Evolutionary conservation across 2,797 vertebrate genomes (phyloP).

Genomic region (Lepus oiostolus): DNA sequence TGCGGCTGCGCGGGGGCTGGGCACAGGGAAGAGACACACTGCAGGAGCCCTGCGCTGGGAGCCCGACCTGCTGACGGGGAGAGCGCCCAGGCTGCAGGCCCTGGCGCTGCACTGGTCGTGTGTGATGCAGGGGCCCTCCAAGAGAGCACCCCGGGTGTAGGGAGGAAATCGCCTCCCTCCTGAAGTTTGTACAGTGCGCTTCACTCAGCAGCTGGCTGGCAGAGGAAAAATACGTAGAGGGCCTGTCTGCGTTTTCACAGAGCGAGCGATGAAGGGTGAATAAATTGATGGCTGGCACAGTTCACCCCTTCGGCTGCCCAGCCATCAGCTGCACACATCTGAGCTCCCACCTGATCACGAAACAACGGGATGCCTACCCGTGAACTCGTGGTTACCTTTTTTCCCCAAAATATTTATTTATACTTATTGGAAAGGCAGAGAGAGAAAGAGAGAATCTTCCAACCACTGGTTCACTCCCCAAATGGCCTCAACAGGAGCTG

Average conservation of each 20-base stretch:
- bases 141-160: neutral
- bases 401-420: neutral
- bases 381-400: neutral
- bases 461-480: too few species aligned
- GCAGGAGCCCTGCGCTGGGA: neutral
- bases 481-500: too few species aligned
- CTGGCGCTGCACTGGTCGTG: neutral
- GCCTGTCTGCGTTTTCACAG: neutral
- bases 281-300: neutral
- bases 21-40: too few species aligned
- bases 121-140: neutral
- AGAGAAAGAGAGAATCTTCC: too few species aligned
- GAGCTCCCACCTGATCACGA: too few species aligned
- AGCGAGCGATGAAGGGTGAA: constrained; percentile 10
- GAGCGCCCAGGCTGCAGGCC: neutral
- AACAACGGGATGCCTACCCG: neutral
- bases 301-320: neutral
- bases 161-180: neutral
- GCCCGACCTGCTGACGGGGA: neutral
- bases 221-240: neutral
- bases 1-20: neutral
- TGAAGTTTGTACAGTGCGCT: neutral
- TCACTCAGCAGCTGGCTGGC: neutral
- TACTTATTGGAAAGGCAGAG: too few species aligned
- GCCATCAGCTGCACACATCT: neutral